Evolutionary conservation across 2,888 invertebrate species (phyloP), one percentile per base, ranked within the genome.

Genomic region (Diloba caeruleocephala): DNA sequence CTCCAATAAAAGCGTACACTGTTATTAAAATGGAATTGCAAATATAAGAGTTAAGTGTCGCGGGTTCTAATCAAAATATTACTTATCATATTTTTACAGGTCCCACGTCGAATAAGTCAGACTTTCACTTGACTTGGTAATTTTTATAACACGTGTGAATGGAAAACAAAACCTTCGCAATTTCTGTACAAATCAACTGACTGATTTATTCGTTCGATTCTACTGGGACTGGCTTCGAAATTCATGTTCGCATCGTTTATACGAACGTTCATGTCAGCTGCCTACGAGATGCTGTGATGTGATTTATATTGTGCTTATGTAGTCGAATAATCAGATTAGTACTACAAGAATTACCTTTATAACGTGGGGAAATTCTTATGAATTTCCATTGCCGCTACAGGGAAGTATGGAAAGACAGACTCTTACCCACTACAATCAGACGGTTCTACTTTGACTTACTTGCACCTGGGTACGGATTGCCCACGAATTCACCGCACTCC

Each of bases 191-290:
- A 56, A 69, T 69, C 56, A 60, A 51, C 38, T 32, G 66, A 50
- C 59, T 55, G 66, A 59, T 69, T 69, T 64, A 67, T 69, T 64
- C 49, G 48, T 34, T 34, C 28, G 48, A 49, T 41, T 62, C 59
- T 39, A 10, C 19, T 29, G 62, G 62, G 43, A 49, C 26, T 15
- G 36, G 26, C 44, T 51, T 45, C 36, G 52, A 45, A 34, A 65
- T 67, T 50, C 49, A 43, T 41, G 55, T 52, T 64, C 37, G 33
- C 33, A 32, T 41, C 21, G 36, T 53, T 41, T 28, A 48, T 57
- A 43, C n/a, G 25, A 52, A 44, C 39, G 32, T 37, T 4, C n/a
- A 45, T 49, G 54, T 44, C 43, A 45, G 33, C 33, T 46, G 44
- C n/a, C n/a, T 32, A 37, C 45, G 12, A 39, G 46, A 50, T 38